Percentiles rank a stretch among this genome's conserved stretches.
phyloP scores from a whole-genome alignment of 2,113 vertebrate species.

The Sinocyclocheilus grahami region DNA sequence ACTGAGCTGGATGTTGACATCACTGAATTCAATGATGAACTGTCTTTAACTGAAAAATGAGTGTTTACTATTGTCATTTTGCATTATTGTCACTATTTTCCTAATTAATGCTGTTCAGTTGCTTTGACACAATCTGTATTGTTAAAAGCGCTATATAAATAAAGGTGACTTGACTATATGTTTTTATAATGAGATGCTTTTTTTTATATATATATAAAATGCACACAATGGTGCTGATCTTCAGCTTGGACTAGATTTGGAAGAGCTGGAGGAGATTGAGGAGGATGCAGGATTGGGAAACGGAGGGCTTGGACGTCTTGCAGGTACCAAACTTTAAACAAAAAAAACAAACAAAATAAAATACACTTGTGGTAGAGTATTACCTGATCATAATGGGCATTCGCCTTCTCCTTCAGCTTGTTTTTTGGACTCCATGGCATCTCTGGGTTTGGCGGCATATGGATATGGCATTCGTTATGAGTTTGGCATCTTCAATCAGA shows the following conservation, averaged over 20 bases:
- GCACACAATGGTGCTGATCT: background rate
- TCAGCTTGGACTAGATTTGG: conserved; percentile 85
- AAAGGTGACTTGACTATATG: background rate
- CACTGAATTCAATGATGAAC: no score
- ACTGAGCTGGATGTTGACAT: no score
- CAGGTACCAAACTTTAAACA: conserved; percentile 71
- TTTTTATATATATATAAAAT: no score
- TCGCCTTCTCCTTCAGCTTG: conserved; percentile 74
- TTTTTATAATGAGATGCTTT: background rate
- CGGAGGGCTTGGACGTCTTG: conserved; percentile 84
- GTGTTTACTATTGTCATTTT: no score
- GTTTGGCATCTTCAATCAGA: conserved; percentile 93
- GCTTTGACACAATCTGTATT: no score
- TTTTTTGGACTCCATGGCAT: conserved; percentile 90
- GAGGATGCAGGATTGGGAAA: conserved; percentile 90
- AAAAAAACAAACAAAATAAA: background rate
- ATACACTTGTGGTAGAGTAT: background rate
- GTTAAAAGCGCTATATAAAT: no score
- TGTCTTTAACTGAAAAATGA: no score
- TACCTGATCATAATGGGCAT: background rate
- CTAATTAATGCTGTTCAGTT: no score
- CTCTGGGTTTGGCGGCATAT: conserved; percentile 83
- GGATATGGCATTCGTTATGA: conserved; percentile 91
- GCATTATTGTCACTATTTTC: no score
- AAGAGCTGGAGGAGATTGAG: conserved; percentile 88